phyloP scores from a whole-genome alignment of 1,140 invertebrate genomes.

The Rhagoletis zephyria region DNA sequence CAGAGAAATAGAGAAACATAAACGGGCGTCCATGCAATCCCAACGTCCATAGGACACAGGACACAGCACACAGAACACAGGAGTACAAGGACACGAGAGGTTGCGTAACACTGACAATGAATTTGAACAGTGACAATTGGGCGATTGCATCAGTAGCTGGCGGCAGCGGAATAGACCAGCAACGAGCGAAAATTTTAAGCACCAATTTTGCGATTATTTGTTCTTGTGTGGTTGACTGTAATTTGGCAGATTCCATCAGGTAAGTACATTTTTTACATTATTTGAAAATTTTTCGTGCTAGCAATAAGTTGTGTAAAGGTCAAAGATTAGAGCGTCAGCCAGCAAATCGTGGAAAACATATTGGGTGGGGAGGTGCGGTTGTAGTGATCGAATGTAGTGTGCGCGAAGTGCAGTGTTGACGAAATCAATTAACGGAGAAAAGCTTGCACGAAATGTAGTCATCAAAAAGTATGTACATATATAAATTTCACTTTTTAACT shows the following conservation, averaged over 20 bases:
- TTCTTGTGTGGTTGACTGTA: too few species aligned
- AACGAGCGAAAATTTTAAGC: neutral
- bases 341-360: neutral
- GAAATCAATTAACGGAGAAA: neutral
- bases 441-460: neutral
- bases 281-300: neutral
- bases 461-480: neutral
- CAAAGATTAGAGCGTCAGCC: neutral
- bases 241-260: neutral
- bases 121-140: neutral
- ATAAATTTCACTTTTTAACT: conserved; percentile 46
- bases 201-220: neutral
- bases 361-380: neutral
- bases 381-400: neutral
- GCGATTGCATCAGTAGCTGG: conserved; percentile 41
- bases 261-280: neutral
- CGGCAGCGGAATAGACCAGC: neutral
- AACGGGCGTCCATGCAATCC: conserved; percentile 46
- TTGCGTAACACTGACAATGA: conserved; percentile 2
- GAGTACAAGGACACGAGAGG: conserved; percentile 35
- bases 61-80: conserved; percentile 14
- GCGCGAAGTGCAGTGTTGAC: neutral
- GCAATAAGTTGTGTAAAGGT: conserved; percentile 18
- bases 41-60: conserved; percentile 22
- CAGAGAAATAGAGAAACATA: neutral